phyloP scores from a whole-genome alignment of 2,113 vertebrate species.

The Pogonocichla stellata region DNA sequence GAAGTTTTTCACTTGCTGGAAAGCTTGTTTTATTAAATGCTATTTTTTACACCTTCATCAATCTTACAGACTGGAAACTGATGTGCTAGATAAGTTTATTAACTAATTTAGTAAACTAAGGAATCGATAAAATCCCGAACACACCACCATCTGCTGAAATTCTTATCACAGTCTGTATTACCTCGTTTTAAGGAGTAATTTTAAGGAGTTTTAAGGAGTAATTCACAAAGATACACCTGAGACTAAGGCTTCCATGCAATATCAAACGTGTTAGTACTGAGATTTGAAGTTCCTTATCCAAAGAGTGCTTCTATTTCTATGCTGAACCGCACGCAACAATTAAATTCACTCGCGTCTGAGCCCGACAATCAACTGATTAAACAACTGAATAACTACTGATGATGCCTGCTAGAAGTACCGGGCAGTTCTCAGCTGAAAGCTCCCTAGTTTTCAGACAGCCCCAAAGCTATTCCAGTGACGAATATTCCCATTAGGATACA shows the following conservation, averaged over 20 bases:
- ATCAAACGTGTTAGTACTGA: accelerated
- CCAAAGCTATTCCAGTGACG: neutral
- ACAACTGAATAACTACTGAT: accelerated
- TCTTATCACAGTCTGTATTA: neutral
- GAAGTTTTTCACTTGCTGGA: neutral
- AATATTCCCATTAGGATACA: accelerated
- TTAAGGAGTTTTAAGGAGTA: no score
- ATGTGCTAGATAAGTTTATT: neutral
- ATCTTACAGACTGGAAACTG: neutral
- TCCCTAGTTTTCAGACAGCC: neutral
- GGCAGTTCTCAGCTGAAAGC: neutral
- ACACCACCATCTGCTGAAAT: neutral
- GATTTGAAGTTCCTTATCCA: neutral
- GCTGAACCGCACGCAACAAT: accelerated
- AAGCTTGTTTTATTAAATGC: neutral
- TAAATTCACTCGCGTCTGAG: neutral
- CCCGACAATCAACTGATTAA: accelerated
- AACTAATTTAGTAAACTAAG: neutral
- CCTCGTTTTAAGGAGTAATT: neutral
- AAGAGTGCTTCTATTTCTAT: neutral
- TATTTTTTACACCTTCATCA: neutral
- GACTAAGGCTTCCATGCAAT: neutral
- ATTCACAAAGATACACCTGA: neutral
- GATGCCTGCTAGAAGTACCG: no score
- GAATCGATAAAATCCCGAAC: neutral